Evolutionary conservation across 2,888 invertebrate species (phyloP).

Genomic region (Galerucella calmariensis): DNA sequence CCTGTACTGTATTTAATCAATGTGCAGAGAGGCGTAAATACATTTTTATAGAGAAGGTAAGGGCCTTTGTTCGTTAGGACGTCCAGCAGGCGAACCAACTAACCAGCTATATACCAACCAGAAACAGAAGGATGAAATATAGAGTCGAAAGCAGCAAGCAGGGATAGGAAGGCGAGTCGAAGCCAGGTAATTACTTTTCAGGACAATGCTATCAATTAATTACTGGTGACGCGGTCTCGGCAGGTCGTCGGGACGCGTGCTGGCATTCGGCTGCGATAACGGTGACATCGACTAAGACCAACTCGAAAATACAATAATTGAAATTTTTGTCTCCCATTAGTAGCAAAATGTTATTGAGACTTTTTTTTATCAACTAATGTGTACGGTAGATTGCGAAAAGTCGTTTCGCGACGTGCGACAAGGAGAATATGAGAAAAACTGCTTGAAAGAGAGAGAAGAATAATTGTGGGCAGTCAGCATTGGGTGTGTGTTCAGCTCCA

Average conservation of each 20-base stretch:
- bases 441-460: too few species aligned
- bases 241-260: slow-evolving; percentile 60
- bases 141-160: slow-evolving; percentile 56
- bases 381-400: too few species aligned
- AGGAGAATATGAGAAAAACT: too few species aligned
- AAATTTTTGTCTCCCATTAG: neutral
- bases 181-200: slow-evolving; percentile 67
- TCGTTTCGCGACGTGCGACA: too few species aligned
- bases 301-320: neutral
- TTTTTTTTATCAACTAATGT: too few species aligned
- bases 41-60: slow-evolving; percentile 55
- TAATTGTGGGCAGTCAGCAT: too few species aligned
- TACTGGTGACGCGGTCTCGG: slow-evolving; percentile 63
- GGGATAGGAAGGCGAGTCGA: slow-evolving; percentile 59
- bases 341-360: too few species aligned
- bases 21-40: slow-evolving; percentile 54
- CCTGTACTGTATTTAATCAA: slow-evolving; percentile 42
- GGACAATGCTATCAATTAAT: slow-evolving; percentile 67
- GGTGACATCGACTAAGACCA: slow-evolving; percentile 11
- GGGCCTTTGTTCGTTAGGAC: slow-evolving; percentile 57
- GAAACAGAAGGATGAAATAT: slow-evolving; percentile 64
- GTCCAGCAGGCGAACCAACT: slow-evolving; percentile 39
- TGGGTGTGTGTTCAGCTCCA: too few species aligned
- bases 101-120: slow-evolving; percentile 56
- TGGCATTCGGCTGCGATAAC: slow-evolving; percentile 46